Evolutionary conservation across 2,888 invertebrate genomes (phyloP).

Genomic region (Lathronympha strigana): DNA sequence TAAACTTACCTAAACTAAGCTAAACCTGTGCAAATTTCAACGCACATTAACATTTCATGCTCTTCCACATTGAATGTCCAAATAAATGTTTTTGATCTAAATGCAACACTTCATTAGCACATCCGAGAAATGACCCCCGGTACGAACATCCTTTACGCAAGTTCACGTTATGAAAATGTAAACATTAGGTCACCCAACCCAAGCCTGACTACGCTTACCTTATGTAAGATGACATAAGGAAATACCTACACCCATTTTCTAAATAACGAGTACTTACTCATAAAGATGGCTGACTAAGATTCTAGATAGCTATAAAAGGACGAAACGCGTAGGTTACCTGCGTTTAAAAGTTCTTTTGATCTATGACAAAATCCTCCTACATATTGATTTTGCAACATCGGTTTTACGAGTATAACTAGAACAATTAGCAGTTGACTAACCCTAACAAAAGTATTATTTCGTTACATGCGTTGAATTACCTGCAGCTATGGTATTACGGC

Average conservation of each 20-base stretch:
- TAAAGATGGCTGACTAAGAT: slow-evolving; percentile 34
- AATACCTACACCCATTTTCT: slow-evolving; percentile 28
- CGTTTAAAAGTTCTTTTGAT: neutral
- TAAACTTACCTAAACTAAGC: too few species aligned
- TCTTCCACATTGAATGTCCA: neutral
- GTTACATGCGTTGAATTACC: slow-evolving; percentile 15
- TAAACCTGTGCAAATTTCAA: too few species aligned
- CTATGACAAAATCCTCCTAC: slow-evolving; percentile 27
- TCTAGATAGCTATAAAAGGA: slow-evolving; percentile 35
- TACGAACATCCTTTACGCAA: slow-evolving; percentile 28
- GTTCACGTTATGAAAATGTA: slow-evolving; percentile 31
- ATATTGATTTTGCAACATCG: slow-evolving; percentile 21
- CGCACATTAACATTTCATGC: neutral
- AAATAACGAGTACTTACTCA: slow-evolving; percentile 4
- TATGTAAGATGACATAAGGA: slow-evolving; percentile 26
- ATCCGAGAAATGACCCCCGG: slow-evolving; percentile 4
- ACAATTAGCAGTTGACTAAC: slow-evolving; percentile 17
- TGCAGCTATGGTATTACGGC: slow-evolving; percentile 8
- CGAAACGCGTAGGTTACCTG: neutral
- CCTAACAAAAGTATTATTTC: slow-evolving; percentile 17
- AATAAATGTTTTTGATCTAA: neutral
- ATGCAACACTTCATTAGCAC: slow-evolving; percentile 1
- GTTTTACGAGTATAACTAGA: slow-evolving; percentile 21
- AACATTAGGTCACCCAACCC: slow-evolving; percentile 26
- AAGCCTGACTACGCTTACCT: slow-evolving; percentile 21